Evolutionary conservation across 2,888 invertebrate genomes (phyloP), one percentile per base, ranked within the genome.

Genomic region (Aethes cnicana): DNA sequence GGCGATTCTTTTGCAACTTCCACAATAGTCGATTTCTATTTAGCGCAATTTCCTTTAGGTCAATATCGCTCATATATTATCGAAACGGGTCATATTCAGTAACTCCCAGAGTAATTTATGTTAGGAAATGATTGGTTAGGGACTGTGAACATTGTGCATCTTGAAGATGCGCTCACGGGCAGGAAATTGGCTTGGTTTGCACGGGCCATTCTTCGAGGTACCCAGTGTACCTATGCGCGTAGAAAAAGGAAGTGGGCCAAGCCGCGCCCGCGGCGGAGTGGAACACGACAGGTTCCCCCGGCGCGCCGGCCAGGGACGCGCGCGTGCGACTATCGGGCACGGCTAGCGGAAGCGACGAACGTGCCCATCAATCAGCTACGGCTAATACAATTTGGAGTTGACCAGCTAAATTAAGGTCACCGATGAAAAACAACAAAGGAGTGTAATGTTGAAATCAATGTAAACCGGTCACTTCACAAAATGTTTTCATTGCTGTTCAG

Each of bases 241-340:
- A 16, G 25, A 28, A 42, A 36, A 46, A 60, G 68, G 74, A 78
- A 78, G 68, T 72, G 74, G 77, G 79, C 72, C 74, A 74, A 76
- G 80, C 77, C 73, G 63, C 64, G 43, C 52, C 66, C 54, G 79
- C 80, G 67, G 61, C 85, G 66, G 73, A 71, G 81, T 81, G 86
- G 77, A 81, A 84, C 86, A 66, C 65, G 77, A 83, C 87, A 78
- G 83, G 87, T 86, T 87, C 83, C 79, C 77, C 53, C 52, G 30
- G 54, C 50, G 50, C 49, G 32, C 55, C 64, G 72, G 55, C 74
- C 77, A 77, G 83, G 80, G 79, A 77, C 77, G 63, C 72, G 63
- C 72, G 74, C 72, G 75, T 73, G 77, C 76, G 71, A 76, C 70
- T 67, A 88, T 79, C 71, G 83, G 76, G 88, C 86, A 72, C 87